Evolutionary conservation across 2,113 vertebrate species (phyloP).

Genomic region (Circaetus cinerascens): DNA sequence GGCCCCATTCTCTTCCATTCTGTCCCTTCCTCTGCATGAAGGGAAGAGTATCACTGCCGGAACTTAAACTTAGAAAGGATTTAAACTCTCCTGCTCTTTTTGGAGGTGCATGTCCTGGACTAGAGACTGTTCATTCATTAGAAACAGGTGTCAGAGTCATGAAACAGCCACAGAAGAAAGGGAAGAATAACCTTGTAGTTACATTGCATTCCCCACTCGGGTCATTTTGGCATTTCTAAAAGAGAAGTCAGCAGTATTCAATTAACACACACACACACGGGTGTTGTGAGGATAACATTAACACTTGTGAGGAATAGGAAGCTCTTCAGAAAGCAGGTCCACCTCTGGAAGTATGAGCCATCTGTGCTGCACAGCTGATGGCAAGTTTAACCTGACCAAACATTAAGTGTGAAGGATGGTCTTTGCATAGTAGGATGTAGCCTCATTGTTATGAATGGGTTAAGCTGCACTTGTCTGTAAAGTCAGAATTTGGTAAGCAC

Average conservation of each 20-base stretch:
- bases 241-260: not conserved
- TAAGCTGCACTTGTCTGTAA: not conserved
- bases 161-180: not conserved
- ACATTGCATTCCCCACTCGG: not conserved
- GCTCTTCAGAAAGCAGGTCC: not conserved
- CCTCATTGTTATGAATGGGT: not conserved
- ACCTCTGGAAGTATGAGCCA: not conserved
- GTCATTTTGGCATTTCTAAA: not conserved
- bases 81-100: not conserved
- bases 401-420: not conserved
- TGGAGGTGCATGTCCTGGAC: not conserved
- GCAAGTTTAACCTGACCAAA: not conserved
- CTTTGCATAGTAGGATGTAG: not conserved
- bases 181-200: not conserved
- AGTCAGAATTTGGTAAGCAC: not conserved
- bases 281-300: not conserved
- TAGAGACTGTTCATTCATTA: not conserved
- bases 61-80: not conserved
- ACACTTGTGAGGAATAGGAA: not conserved
- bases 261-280: not conserved
- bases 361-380: not conserved
- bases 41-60: not conserved
- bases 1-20: not conserved
- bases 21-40: not conserved
- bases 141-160: not conserved